Evolutionary conservation across 2,113 vertebrate species (phyloP).

Genomic region (Tautogolabrus adspersus): DNA sequence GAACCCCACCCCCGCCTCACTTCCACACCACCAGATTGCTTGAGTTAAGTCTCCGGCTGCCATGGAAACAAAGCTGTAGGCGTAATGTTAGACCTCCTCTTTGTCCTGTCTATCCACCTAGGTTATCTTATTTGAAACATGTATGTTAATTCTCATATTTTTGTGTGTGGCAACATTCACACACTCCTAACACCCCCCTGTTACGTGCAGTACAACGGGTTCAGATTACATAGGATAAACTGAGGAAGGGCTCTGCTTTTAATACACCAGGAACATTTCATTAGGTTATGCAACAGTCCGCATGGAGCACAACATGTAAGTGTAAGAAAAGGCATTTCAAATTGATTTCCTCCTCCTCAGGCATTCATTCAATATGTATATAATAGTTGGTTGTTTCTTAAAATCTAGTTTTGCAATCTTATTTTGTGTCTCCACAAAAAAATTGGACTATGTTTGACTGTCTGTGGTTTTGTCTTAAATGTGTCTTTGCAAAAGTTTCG

Average conservation of each 20-base stretch:
- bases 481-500: neutral
- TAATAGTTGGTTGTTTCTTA: neutral
- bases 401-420: neutral
- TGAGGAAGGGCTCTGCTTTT: neutral
- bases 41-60: conserved; percentile 23
- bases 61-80: conserved; percentile 42
- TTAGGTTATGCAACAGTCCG: conserved; percentile 18
- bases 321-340: neutral
- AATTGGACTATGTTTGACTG: neutral
- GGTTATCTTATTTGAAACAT: conserved; percentile 15
- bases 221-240: conserved; percentile 8
- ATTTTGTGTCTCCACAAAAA: neutral
- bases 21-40: conserved; percentile 31
- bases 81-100: conserved; percentile 12
- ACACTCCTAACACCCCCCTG: neutral
- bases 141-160: neutral
- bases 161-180: neutral
- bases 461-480: neutral
- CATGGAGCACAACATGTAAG: neutral
- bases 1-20: conserved; percentile 24
- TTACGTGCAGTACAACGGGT: neutral
- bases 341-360: neutral
- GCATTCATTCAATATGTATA: neutral
- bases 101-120: conserved; percentile 12
- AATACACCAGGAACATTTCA: conserved; percentile 3